Evolutionary conservation across 2,888 invertebrate genomes (phyloP).

Genomic region (Dilophus febrilis): DNA sequence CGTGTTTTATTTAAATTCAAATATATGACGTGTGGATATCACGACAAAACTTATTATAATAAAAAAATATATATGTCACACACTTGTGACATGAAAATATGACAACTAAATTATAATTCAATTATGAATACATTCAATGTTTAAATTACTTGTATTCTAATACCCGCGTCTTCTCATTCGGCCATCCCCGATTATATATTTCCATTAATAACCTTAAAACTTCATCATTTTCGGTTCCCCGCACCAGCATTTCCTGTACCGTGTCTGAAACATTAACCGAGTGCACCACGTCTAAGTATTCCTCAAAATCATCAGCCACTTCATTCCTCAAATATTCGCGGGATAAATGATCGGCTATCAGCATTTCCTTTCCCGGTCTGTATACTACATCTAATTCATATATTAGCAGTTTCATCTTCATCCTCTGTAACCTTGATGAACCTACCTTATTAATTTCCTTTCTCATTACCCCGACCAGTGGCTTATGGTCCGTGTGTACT

Average conservation of each 20-base stretch:
- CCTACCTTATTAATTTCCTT: slow-evolving; percentile 12
- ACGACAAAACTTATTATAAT: no score
- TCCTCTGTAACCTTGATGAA: slow-evolving; percentile 12
- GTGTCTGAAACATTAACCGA: slow-evolving; percentile 1
- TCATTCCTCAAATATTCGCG: slow-evolving; percentile 6
- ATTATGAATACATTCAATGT: no score
- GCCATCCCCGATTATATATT: neutral
- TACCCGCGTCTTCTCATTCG: neutral
- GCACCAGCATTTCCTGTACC: neutral
- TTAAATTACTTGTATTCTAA: no score
- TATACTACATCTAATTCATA: slow-evolving; percentile 12
- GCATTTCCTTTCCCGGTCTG: slow-evolving; percentile 11
- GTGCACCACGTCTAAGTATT: slow-evolving; percentile 5
- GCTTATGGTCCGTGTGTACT: slow-evolving; percentile 12
- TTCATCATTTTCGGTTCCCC: neutral
- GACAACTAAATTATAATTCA: no score
- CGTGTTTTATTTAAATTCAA: no score
- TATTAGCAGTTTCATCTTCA: slow-evolving; percentile 13
- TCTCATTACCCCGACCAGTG: slow-evolving; percentile 11
- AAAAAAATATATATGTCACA: no score
- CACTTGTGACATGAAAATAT: no score
- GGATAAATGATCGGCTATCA: neutral
- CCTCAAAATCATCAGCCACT: slow-evolving; percentile 5
- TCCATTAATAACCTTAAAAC: no score
- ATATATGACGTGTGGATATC: no score